phyloP scores from a whole-genome alignment of 2,888 invertebrate genomes.

The Chorisops tibialis region DNA sequence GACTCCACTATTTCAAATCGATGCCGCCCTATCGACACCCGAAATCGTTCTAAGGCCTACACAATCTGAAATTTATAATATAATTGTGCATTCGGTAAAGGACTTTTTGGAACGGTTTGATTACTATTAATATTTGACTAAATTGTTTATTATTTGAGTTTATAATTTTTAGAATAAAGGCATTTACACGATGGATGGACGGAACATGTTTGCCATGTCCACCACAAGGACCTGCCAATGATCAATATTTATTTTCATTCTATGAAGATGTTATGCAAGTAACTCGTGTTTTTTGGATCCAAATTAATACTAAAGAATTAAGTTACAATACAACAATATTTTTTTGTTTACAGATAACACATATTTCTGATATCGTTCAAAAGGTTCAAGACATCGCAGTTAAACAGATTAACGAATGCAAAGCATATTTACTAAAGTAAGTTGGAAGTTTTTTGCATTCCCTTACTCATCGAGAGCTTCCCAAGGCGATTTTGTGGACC shows the following conservation, averaged over 20 bases:
- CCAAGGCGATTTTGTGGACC: too few relatives aligned
- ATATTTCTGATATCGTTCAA: slow-evolving; percentile 64
- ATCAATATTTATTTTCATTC: slow-evolving; percentile 66
- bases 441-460: slow-evolving; percentile 34
- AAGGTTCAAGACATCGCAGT: slow-evolving; percentile 67
- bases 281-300: not conserved
- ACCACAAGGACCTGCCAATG: slow-evolving; percentile 52
- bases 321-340: slow-evolving; percentile 34
- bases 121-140: not conserved
- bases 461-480: too few relatives aligned
- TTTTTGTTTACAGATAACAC: slow-evolving; percentile 67
- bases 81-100: slow-evolving; percentile 68
- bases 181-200: slow-evolving; percentile 78
- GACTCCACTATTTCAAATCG: slow-evolving; percentile 72
- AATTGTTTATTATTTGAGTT: not conserved
- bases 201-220: slow-evolving; percentile 73
- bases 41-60: slow-evolving; percentile 75
- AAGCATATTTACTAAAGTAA: slow-evolving; percentile 60
- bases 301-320: not conserved
- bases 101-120: slow-evolving; percentile 71
- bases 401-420: slow-evolving; percentile 63
- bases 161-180: slow-evolving; percentile 4
- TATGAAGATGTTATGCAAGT: slow-evolving; percentile 76
- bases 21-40: slow-evolving; percentile 68
- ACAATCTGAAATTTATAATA: slow-evolving; percentile 72